A percentile compares a stretch with the other conserved stretches of the same genome.
These are phyloP conservation scores for Drosophila sechellia DNA, from an alignment of 1,140 invertebrate species.

Conservation along the genomic window DNA sequence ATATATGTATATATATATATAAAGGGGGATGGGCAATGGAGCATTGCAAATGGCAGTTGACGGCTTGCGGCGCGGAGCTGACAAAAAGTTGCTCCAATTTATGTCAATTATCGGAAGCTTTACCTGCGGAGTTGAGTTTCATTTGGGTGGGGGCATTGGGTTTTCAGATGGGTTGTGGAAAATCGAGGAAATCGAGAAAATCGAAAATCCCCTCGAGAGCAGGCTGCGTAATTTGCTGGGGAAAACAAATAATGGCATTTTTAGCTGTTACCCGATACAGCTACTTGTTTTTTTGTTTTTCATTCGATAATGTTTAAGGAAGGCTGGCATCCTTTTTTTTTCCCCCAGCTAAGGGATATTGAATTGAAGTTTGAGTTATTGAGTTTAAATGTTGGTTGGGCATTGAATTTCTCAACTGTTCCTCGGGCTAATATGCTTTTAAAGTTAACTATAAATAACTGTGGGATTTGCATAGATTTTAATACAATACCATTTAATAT, in stretches of 20 bases:
- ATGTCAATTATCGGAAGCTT: slow-evolving; percentile 78
- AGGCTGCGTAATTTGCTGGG: slow-evolving; percentile 35
- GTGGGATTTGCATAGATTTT: not conserved
- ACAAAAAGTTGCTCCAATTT: slow-evolving; percentile 81
- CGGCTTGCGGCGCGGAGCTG: slow-evolving; percentile 73
- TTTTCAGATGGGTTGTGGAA: not conserved
- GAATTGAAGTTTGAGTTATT: slow-evolving; percentile 17
- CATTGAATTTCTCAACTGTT: slow-evolving; percentile 28
- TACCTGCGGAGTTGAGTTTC: slow-evolving; percentile 49
- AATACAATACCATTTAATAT: too few relatives aligned
- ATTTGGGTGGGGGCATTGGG: not conserved
- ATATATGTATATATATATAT: slow-evolving; percentile 5
- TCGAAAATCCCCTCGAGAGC: slow-evolving; percentile 23
- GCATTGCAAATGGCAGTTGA: slow-evolving; percentile 78
- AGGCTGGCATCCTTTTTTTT: slow-evolving; percentile 24
- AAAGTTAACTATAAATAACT: too few relatives aligned
- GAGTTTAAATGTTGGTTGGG: slow-evolving; percentile 13
- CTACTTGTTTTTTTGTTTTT: slow-evolving; percentile 15
- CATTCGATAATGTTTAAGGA: slow-evolving; percentile 7
- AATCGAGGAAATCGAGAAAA: slow-evolving; percentile 4
- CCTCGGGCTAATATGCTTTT: not conserved
- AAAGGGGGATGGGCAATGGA: slow-evolving; percentile 51
- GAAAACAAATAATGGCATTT: slow-evolving; percentile 51
- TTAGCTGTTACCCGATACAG: slow-evolving; percentile 44
- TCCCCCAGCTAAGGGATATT: not conserved